Conservation (phyloP, 2,888 invertebrate species). For the Ectobius pallidus region DNA sequence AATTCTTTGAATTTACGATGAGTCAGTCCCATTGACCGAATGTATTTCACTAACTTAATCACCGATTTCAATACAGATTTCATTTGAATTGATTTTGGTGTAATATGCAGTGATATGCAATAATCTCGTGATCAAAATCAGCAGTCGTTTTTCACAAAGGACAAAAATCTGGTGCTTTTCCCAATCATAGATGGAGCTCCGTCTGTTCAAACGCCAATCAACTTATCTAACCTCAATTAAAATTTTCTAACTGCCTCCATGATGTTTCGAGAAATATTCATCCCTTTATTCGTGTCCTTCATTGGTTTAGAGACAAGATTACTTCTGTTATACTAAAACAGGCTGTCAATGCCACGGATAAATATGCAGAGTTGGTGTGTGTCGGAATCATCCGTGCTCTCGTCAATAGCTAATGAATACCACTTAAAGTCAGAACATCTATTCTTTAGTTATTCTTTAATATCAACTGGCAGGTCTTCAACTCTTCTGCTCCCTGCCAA, state of each 20-base stretch:
- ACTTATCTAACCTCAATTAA: neutral
- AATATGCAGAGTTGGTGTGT: neutral
- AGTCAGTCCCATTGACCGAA: neutral
- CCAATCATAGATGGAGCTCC: neutral
- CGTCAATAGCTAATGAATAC: neutral
- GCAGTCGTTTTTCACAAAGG: neutral
- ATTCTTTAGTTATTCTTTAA: neutral
- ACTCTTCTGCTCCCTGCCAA: neutral
- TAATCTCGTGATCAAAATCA: slow-evolving; percentile 3
- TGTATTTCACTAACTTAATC: neutral
- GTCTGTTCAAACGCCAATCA: neutral
- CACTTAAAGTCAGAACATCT: slow-evolving; percentile 2
- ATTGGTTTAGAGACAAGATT: neutral
- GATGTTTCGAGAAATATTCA: neutral
- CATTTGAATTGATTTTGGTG: no score
- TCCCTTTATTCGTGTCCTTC: slow-evolving; percentile 5
- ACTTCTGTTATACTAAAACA: neutral
- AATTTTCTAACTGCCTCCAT: neutral
- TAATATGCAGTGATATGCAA: neutral
- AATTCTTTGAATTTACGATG: neutral
- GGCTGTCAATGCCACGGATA: neutral
- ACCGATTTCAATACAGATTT: neutral
- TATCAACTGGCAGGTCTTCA: neutral
- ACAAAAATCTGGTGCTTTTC: neutral
- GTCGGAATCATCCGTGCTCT: neutral